A percentile compares a stretch with the other conserved stretches of the same genome.
Conservation (phyloP, 2,113 vertebrate genomes). For the Pholis gunnellus region DNA sequence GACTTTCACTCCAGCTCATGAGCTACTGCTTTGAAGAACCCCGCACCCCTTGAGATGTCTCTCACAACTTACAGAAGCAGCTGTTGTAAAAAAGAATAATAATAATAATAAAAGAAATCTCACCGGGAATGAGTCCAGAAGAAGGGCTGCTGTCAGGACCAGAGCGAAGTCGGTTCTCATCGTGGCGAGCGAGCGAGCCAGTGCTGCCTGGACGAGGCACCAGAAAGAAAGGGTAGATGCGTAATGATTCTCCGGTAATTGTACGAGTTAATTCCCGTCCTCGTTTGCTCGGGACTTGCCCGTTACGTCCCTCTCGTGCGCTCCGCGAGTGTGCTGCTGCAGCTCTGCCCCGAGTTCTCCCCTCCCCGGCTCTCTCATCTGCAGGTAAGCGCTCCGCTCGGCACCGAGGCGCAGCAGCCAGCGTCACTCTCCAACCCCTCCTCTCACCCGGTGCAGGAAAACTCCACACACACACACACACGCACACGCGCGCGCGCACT, state of each 20-base stretch:
- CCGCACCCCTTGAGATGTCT: neutral
- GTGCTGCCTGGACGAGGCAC: constrained; percentile 64
- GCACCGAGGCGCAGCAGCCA: constrained; percentile 80
- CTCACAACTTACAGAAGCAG: constrained; percentile 21
- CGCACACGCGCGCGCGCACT: constrained; percentile 60
- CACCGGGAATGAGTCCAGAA: constrained; percentile 81
- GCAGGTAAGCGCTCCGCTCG: constrained; percentile 85
- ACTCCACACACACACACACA: constrained; percentile 64
- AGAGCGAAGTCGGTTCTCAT: constrained; percentile 82
- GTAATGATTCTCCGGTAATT: constrained; percentile 49
- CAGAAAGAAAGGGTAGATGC: constrained; percentile 35
- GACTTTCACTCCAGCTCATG: constrained; percentile 48
- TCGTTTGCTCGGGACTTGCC: constrained; percentile 19
- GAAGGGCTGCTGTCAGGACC: constrained; percentile 79
- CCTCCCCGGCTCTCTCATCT: constrained; percentile 75
- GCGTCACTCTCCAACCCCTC: constrained; percentile 84
- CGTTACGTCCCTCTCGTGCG: constrained; percentile 41
- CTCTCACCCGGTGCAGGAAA: constrained; percentile 76
- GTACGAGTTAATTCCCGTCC: constrained; percentile 30
- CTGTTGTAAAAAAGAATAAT: neutral
- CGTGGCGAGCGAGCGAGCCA: constrained; percentile 74
- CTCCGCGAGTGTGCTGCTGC: constrained; percentile 66
- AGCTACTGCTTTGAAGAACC: neutral
- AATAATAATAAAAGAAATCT: constrained; percentile 51
- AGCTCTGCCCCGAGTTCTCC: constrained; percentile 70